These are phyloP conservation scores for Sphyrna mokarran DNA, from an alignment of 2,113 vertebrate genomes.

Conservation along the genomic window DNA sequence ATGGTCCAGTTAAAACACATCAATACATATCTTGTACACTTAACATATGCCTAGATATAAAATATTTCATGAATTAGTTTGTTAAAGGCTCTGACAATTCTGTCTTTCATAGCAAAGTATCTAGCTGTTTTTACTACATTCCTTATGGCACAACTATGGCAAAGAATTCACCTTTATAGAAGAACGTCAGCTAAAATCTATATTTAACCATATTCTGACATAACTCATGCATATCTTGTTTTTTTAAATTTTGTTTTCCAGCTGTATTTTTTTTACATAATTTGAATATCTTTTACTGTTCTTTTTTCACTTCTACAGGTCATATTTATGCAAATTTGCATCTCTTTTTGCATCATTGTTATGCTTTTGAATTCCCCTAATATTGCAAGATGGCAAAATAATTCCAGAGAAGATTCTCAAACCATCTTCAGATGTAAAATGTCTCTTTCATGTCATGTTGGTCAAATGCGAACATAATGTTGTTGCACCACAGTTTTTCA, in stretches of 20 bases:
- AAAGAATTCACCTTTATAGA: background rate
- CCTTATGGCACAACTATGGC: background rate
- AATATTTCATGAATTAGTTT: background rate
- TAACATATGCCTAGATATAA: background rate
- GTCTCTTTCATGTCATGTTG: background rate
- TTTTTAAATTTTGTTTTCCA: background rate
- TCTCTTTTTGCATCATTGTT: background rate
- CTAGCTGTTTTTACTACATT: background rate
- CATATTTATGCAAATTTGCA: too few relatives aligned
- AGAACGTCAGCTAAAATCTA: background rate
- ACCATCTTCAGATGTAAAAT: background rate
- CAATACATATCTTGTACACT: background rate
- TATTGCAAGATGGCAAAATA: background rate
- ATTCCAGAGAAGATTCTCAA: background rate
- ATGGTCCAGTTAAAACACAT: background rate
- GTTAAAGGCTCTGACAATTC: background rate
- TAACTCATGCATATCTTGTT: background rate
- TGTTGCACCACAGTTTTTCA: background rate
- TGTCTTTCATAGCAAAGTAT: background rate
- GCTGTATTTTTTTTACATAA: background rate
- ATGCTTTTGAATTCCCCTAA: background rate
- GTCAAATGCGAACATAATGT: background rate
- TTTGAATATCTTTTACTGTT: background rate
- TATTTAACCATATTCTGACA: background rate
- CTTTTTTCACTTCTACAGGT: background rate